Conservation (phyloP, 2,113 vertebrate species). For the Ellobius talpinus region DNA sequence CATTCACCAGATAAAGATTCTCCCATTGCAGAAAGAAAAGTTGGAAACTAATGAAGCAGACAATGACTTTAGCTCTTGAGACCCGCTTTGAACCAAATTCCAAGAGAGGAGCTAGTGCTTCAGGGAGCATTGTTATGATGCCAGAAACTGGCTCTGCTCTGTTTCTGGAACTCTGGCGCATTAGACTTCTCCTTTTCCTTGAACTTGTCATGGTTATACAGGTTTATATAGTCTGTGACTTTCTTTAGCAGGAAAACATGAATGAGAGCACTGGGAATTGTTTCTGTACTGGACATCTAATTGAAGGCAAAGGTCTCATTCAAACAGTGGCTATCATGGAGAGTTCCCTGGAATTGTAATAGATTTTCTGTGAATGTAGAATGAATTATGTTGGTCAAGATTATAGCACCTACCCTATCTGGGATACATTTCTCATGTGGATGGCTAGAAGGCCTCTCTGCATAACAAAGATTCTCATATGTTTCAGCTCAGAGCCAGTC, state of each 20-base stretch:
- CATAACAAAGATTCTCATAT: background rate
- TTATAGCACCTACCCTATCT: background rate
- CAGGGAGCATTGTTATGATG: background rate
- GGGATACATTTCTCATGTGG: background rate
- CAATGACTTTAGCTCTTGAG: background rate
- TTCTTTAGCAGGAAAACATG: background rate
- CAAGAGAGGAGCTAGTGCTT: background rate
- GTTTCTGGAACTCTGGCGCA: background rate
- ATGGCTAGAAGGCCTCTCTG: background rate
- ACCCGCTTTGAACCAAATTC: background rate
- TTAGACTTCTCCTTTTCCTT: background rate
- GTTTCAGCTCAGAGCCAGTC: background rate
- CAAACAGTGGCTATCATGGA: background rate
- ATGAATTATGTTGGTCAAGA: slow-evolving; percentile 14
- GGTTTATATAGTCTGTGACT: background rate
- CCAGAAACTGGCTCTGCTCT: background rate
- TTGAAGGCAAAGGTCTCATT: background rate
- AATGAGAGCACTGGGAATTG: background rate
- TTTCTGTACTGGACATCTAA: slow-evolving; percentile 27
- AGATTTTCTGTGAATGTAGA: slow-evolving; percentile 1
- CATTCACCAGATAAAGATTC: background rate
- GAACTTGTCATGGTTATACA: background rate
- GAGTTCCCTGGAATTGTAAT: background rate
- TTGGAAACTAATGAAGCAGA: background rate
- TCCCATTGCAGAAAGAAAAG: background rate